Base-by-base conservation (phyloP, 2,797 vertebrate species). In the Chrosomus eos region DNA sequence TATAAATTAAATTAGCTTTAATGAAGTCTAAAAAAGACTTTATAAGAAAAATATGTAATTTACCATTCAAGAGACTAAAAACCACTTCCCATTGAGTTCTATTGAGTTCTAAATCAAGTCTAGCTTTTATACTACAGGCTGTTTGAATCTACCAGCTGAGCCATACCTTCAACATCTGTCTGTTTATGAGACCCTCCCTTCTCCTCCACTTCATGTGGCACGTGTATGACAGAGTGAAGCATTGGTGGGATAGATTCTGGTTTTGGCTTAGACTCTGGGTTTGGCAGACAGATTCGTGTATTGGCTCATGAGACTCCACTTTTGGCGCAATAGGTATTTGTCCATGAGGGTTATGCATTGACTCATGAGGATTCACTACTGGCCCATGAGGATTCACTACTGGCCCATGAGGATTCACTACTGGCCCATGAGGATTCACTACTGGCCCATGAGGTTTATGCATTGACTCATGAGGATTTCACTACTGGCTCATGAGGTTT, bases 111-210 rank as follows among this genome's bases (percentile, higher is more conserved):
- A 68, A 38, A 68, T 68, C 66, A 68, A 23, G 9, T 64, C 38
- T 62, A 73, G 21, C n/a, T n/a, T 55, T 10, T 48, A 53, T 70
- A 38, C 79, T 81, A 40, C 21, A 18, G 62, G 13, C 19, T 3
- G 1, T 66, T 67, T 51, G 7, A 51, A 16, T 7, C 51, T 19
- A 81, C 8, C 40, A 43, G 55, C 38, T 43, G 19, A 73, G 38
- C 26, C 38, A 62, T 74, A 82, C 81, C 81, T 81, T 45, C 60
- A 70, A 5, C n/a, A 53, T 18, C 5, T 74, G 40, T 48, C 55
- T 45, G 28, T 77, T 21, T 71, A 68, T 62, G 80, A 43, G 62
- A 58, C 3, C 33, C 10, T 31, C 55, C 53, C 51, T 80, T 28
- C 58, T 26, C 28, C 40, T 60, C 18, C 43, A 7, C 26, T 68